phyloP scores from a whole-genome alignment of 2,797 vertebrate species.

The Eleutherodactylus coqui region DNA sequence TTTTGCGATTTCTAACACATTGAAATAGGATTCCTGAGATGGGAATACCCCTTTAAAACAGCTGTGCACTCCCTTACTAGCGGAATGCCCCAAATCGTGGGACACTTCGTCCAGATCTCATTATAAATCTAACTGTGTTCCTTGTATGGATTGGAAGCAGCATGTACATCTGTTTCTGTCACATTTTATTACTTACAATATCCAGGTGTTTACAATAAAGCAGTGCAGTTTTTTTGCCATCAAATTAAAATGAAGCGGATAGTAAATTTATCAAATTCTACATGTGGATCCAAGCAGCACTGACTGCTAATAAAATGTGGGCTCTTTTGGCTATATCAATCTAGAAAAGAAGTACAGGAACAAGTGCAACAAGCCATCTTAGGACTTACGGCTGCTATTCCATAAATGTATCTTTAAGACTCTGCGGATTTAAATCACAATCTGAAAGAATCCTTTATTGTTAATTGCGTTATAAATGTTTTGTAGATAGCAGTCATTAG shows the following conservation, averaged over 20 bases:
- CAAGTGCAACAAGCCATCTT: too few relatives aligned
- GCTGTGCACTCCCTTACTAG: not conserved
- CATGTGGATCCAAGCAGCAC: not conserved
- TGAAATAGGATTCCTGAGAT: too few relatives aligned
- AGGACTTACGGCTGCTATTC: too few relatives aligned
- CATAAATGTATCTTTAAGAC: too few relatives aligned
- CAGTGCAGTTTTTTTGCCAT: not conserved
- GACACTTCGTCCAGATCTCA: not conserved
- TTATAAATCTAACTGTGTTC: not conserved
- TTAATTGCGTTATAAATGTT: too few relatives aligned
- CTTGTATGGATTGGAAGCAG: not conserved
- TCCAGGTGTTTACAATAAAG: slow-evolving; percentile 16
- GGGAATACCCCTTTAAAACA: too few relatives aligned
- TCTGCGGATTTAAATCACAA: too few relatives aligned
- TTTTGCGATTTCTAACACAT: too few relatives aligned
- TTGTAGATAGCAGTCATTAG: too few relatives aligned
- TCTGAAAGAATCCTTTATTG: too few relatives aligned
- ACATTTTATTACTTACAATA: not conserved
- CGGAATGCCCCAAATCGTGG: not conserved
- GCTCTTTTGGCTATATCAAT: not conserved
- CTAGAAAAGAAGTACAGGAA: not conserved
- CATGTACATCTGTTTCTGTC: not conserved
- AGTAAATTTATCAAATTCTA: not conserved
- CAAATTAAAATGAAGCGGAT: not conserved
- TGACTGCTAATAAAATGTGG: not conserved